These are phyloP conservation scores for Trichopoda pennipes DNA, from an alignment of 2,888 invertebrate species.

Conservation along the genomic window DNA sequence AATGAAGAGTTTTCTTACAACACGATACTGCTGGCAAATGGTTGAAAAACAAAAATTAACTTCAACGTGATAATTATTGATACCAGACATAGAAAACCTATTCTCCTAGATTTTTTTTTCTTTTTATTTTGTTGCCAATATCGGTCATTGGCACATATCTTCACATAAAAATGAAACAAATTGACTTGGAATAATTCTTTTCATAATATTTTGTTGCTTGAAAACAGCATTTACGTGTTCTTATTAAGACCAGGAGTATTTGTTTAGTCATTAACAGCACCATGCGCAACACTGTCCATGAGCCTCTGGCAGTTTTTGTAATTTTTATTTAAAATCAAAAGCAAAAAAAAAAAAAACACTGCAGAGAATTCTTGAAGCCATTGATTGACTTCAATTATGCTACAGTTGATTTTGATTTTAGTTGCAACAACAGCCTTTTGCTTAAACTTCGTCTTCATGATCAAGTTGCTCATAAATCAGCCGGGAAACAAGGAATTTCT, in stretches of 20 bases:
- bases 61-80: slow-evolving; percentile 6
- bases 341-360: not conserved
- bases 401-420: slow-evolving; percentile 27
- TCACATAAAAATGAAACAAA: not conserved
- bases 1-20: no score
- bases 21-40: not conserved
- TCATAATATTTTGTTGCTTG: not conserved
- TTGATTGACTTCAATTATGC: slow-evolving; percentile 16
- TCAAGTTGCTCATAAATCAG: slow-evolving; percentile 30
- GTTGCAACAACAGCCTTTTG: slow-evolving; percentile 18
- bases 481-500: slow-evolving; percentile 12
- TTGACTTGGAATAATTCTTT: slow-evolving; percentile 17
- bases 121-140: slow-evolving; percentile 31
- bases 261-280: slow-evolving; percentile 32
- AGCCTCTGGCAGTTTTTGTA: not conserved
- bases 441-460: slow-evolving; percentile 7
- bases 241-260: slow-evolving; percentile 47
- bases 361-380: no score
- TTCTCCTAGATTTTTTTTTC: slow-evolving; percentile 1
- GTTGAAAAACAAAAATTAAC: not conserved
- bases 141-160: slow-evolving; percentile 54
- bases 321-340: not conserved
- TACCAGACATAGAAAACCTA: not conserved
- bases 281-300: not conserved
- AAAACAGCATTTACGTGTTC: slow-evolving; percentile 59